Conservation (phyloP, 2,888 invertebrate species). For the Nebria brevicollis region DNA sequence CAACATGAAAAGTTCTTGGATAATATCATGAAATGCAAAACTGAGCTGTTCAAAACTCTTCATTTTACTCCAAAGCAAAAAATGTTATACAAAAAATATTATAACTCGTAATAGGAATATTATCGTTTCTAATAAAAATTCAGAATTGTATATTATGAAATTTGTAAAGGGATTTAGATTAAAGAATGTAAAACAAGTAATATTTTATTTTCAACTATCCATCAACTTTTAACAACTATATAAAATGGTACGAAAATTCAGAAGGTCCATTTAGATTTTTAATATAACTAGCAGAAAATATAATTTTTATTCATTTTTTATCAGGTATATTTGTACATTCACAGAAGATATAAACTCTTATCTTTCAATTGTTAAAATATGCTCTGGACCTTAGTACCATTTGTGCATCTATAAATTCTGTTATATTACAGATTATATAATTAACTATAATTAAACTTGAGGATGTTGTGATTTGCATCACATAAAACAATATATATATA, state of each 20-base stretch:
- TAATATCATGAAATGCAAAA: slow-evolving; percentile 60
- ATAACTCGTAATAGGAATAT: background rate
- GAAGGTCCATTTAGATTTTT: too few species aligned
- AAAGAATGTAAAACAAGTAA: too few species aligned
- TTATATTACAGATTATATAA: too few species aligned
- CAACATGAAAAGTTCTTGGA: slow-evolving; percentile 59
- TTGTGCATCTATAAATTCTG: too few species aligned
- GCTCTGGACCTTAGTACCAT: too few species aligned
- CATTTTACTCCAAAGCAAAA: slow-evolving; percentile 5
- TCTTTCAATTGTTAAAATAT: background rate
- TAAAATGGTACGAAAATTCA: too few species aligned
- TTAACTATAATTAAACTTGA: too few species aligned
- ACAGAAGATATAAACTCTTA: background rate
- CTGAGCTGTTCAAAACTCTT: slow-evolving; percentile 56
- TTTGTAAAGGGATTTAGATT: too few species aligned
- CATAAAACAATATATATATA: background rate
- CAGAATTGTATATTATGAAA: too few species aligned
- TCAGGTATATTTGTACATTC: background rate
- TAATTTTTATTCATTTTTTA: background rate
- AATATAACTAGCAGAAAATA: background rate
- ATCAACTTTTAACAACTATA: too few species aligned
- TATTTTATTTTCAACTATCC: too few species aligned
- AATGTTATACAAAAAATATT: background rate
- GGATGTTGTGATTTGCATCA: background rate
- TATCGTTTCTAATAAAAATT: background rate